phyloP scores from a whole-genome alignment of 2,797 vertebrate genomes.

The Spinus pinus region DNA sequence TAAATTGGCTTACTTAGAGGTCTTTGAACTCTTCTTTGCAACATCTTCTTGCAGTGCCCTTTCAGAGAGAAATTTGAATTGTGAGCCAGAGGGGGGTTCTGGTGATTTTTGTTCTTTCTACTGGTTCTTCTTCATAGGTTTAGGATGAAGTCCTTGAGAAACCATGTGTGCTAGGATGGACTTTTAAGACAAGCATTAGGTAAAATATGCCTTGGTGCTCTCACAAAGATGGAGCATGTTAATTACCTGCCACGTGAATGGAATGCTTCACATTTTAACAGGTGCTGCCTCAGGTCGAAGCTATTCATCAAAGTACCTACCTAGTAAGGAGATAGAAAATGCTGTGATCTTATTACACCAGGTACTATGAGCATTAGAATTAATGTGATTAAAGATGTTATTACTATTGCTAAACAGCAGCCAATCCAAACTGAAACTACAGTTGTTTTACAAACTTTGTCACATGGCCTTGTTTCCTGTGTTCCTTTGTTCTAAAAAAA shows the following conservation, averaged over 20 bases:
- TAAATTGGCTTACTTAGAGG: neutral
- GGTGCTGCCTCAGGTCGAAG: neutral
- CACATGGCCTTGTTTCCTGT: neutral
- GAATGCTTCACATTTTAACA: neutral
- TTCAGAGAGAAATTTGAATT: neutral
- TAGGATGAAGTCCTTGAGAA: neutral
- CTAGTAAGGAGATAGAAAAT: neutral
- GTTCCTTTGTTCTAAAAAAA: neutral
- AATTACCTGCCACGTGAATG: neutral
- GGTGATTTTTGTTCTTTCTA: neutral
- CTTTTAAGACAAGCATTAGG: neutral
- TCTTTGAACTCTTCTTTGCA: neutral
- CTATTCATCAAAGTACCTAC: neutral
- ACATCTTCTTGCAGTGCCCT: neutral
- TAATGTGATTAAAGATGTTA: neutral
- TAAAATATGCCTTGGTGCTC: neutral
- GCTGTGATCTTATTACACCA: neutral
- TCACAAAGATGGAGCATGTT: neutral
- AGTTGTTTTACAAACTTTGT: neutral
- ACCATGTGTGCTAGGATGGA: neutral
- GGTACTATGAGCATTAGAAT: neutral
- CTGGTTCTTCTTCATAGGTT: neutral
- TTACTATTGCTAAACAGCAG: neutral
- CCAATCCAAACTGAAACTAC: neutral
- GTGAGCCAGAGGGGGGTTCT: neutral